A percentile compares a stretch with the other conserved stretches of the same genome.
Evolutionary conservation across 1,140 invertebrate genomes (phyloP).

Genomic region (Ceratina calcarata): DNA sequence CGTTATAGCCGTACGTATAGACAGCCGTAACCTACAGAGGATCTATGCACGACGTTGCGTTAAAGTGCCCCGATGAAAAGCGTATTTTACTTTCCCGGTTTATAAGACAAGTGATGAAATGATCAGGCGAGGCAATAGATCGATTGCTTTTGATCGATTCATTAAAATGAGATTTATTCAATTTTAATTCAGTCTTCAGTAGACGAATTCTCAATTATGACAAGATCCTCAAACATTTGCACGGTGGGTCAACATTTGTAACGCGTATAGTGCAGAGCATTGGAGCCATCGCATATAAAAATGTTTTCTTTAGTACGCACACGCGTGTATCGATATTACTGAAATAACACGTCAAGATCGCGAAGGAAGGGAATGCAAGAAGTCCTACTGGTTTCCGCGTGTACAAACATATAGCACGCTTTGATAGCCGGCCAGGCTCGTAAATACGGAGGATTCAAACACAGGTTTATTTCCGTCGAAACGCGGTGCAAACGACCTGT

Average conservation of each 20-base stretch:
- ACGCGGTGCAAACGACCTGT: constrained; percentile 33
- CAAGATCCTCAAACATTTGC: no score
- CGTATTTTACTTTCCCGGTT: no score
- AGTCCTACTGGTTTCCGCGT: constrained; percentile 27
- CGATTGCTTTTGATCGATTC: no score
- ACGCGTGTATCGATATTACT: constrained; percentile 4
- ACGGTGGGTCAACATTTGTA: no score
- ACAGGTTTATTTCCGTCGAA: constrained; percentile 40
- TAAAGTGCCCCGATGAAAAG: no score
- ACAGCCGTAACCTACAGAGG: no score
- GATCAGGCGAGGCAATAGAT: no score
- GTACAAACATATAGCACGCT: constrained; percentile 25
- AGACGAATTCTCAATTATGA: no score
- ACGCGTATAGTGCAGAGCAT: neutral
- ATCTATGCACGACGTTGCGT: no score
- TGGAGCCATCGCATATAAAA: neutral
- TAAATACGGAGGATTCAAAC: constrained; percentile 1
- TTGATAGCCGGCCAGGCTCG: constrained; percentile 38
- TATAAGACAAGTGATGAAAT: no score
- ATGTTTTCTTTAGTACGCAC: neutral
- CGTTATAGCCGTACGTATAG: neutral
- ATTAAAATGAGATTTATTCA: neutral
- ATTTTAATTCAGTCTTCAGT: no score
- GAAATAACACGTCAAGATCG: constrained; percentile 40
- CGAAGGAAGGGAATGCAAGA: constrained; percentile 22